Conservation (phyloP, 1,140 invertebrate genomes). For the Drosophila tropicalis region DNA sequence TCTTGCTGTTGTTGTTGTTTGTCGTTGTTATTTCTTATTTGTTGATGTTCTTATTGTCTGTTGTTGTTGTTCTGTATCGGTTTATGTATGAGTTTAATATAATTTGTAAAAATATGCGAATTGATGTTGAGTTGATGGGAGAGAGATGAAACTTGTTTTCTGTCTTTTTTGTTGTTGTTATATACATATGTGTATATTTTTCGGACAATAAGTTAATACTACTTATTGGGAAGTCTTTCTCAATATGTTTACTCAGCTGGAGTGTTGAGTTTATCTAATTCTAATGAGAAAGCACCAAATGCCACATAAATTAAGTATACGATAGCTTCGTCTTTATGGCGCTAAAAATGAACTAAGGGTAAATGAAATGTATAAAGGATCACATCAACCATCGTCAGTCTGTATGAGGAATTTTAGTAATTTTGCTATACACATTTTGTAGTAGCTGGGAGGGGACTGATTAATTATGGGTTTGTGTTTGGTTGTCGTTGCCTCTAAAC, state of each 20-base stretch:
- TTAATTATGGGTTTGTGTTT: slow-evolving; percentile 74
- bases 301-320: not conserved
- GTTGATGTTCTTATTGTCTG: slow-evolving; percentile 16
- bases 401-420: slow-evolving; percentile 54
- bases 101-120: slow-evolving; percentile 81
- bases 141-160: slow-evolving; percentile 68
- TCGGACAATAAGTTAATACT: slow-evolving; percentile 13
- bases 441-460: slow-evolving; percentile 55
- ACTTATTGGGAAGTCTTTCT: slow-evolving; percentile 21
- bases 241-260: slow-evolving; percentile 7
- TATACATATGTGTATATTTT: not conserved
- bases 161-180: slow-evolving; percentile 20
- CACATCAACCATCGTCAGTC: not conserved
- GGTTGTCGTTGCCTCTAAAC: slow-evolving; percentile 65
- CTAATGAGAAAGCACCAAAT: slow-evolving; percentile 4
- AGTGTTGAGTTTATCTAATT: not conserved
- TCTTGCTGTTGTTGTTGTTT: slow-evolving; percentile 19
- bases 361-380: slow-evolving; percentile 12
- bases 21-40: slow-evolving; percentile 30
- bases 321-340: not conserved
- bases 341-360: not conserved
- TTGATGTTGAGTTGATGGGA: slow-evolving; percentile 55
- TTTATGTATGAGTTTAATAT: slow-evolving; percentile 67
- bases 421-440: slow-evolving; percentile 53
- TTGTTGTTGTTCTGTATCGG: slow-evolving; percentile 44